Percentiles rank a stretch among this genome's conserved stretches.
phyloP scores from a whole-genome alignment of 2,797 vertebrate species.

The Brachyalestes nurse region DNA sequence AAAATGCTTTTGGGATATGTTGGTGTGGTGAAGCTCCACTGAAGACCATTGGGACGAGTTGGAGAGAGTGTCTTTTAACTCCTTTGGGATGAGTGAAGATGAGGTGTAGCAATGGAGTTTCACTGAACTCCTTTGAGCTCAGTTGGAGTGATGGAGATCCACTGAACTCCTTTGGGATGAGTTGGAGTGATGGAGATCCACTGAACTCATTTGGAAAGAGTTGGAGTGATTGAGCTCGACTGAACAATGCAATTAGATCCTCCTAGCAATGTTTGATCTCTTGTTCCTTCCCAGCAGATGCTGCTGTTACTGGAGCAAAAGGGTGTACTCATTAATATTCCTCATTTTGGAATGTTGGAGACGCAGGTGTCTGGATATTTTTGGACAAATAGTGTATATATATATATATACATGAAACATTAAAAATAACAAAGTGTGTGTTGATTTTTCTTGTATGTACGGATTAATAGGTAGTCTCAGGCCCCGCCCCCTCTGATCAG shows the following conservation, averaged over 20 bases:
- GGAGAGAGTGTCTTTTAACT: too few species aligned
- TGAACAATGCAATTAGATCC: not conserved
- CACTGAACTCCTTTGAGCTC: not conserved
- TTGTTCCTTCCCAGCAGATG: too few species aligned
- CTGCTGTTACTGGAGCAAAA: too few species aligned
- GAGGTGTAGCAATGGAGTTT: not conserved
- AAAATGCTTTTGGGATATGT: not conserved
- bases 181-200: not conserved
- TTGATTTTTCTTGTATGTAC: not conserved
- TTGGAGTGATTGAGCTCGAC: not conserved
- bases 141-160: not conserved
- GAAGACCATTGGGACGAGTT: not conserved
- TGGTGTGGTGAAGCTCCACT: not conserved
- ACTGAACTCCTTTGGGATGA: not conserved
- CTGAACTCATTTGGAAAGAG: not conserved
- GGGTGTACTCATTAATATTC: too few species aligned
- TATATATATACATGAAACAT: not conserved
- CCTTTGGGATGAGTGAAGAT: not conserved
- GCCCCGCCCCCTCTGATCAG: constrained; percentile 69
- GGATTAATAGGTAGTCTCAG: constrained; percentile 29
- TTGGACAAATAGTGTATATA: not conserved
- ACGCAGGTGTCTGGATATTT: not conserved
- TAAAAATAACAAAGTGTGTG: not conserved
- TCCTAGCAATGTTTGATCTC: too few species aligned
- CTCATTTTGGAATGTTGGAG: not conserved